These are phyloP conservation scores for Phyto melanocephala DNA, from an alignment of 2,888 invertebrate genomes.

Conservation along the genomic window DNA sequence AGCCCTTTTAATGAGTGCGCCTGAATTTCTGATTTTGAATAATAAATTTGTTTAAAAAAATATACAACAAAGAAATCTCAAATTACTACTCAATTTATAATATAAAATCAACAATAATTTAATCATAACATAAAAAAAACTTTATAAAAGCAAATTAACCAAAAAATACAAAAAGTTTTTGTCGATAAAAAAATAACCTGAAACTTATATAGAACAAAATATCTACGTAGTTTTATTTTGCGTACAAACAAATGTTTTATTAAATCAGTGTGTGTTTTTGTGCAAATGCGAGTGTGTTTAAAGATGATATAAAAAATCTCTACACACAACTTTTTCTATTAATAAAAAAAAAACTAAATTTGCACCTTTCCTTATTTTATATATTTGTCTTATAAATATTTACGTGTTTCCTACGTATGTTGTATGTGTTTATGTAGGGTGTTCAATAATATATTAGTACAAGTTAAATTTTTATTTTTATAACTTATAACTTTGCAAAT, in stretches of 20 bases:
- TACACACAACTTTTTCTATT: neutral
- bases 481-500: too few relatives aligned
- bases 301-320: slow-evolving; percentile 31
- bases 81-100: slow-evolving; percentile 21
- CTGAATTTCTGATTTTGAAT: neutral
- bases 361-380: neutral
- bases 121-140: neutral
- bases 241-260: neutral
- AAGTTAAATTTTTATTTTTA: too few relatives aligned
- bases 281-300: slow-evolving; percentile 20
- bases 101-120: slow-evolving; percentile 15
- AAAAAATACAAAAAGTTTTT: slow-evolving; percentile 1
- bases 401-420: neutral
- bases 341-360: neutral
- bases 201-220: neutral
- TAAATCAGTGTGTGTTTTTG: neutral
- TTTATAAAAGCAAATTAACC: neutral
- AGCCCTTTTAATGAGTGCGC: too few relatives aligned
- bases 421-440: neutral
- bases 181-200: neutral
- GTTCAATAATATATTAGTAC: too few relatives aligned
- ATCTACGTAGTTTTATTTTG: neutral
- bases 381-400: neutral
- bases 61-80: neutral
- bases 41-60: neutral